These are phyloP conservation scores for Listronotus oregonensis DNA, from an alignment of 1,140 invertebrate species.

Conservation along the genomic window DNA sequence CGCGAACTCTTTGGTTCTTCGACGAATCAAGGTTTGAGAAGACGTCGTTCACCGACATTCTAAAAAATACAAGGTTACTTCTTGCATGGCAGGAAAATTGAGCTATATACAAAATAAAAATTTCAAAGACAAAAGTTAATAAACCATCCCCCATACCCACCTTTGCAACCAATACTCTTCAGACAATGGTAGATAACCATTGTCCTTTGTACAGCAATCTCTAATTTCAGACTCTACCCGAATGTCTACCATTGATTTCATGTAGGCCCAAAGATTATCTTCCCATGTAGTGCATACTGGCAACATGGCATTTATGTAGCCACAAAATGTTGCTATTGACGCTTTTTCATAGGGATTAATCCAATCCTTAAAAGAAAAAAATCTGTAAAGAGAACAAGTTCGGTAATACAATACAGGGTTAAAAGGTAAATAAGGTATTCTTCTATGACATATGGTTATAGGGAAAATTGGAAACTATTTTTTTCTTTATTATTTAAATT, in stretches of 20 bases:
- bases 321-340: constrained; percentile 67
- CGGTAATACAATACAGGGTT: background rate
- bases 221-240: constrained; percentile 74
- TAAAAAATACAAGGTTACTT: constrained; percentile 44
- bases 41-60: constrained; percentile 72
- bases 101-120: too few relatives aligned
- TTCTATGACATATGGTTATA: too few relatives aligned
- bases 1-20: constrained; percentile 59
- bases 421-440: too few relatives aligned
- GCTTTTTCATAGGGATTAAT: constrained; percentile 49
- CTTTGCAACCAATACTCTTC: constrained; percentile 80
- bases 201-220: constrained; percentile 58
- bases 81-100: too few relatives aligned
- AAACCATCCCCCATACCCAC: constrained; percentile 51
- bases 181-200: constrained; percentile 64
- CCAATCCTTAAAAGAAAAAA: constrained; percentile 43
- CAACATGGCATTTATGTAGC: constrained; percentile 76
- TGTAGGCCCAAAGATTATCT: constrained; percentile 88
- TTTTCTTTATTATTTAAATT: background rate
- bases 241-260: constrained; percentile 81
- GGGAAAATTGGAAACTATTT: too few relatives aligned
- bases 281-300: constrained; percentile 81
- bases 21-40: constrained; percentile 68
- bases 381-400: constrained; percentile 12
- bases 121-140: too few relatives aligned